A percentile compares a stretch with the other conserved stretches of the same genome.
phyloP scores from a whole-genome alignment of 1,140 invertebrate species.

The Pogonomyrmex californicus region DNA sequence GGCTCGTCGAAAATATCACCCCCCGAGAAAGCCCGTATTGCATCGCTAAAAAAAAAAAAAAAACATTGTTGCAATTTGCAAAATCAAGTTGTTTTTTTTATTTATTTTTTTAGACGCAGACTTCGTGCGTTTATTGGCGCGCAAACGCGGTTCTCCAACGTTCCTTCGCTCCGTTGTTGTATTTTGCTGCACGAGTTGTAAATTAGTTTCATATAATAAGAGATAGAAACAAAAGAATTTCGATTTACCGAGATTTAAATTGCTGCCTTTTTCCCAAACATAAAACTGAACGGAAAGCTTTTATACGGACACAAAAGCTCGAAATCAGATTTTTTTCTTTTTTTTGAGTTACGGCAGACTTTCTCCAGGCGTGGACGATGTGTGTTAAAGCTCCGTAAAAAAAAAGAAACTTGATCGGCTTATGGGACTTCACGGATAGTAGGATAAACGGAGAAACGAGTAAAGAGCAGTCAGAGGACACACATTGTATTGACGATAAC shows the following conservation, averaged over 20 bases:
- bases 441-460: constrained; percentile 48
- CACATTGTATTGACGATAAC: constrained; percentile 57
- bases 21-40: constrained; percentile 5
- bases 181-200: neutral
- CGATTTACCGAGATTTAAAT: constrained; percentile 7
- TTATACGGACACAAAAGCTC: constrained; percentile 42
- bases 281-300: constrained; percentile 9
- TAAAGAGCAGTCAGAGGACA: constrained; percentile 38
- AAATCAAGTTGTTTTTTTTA: neutral
- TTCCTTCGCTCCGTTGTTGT: too few relatives aligned
- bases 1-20: constrained; percentile 27
- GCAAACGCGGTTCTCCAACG: neutral
- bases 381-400: constrained; percentile 32
- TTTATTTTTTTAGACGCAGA: neutral
- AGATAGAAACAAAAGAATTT: neutral
- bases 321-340: constrained; percentile 25
- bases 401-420: constrained; percentile 46
- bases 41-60: constrained; percentile 4
- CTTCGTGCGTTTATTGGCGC: neutral
- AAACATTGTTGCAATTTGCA: constrained; percentile 8
- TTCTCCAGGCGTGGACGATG: neutral
- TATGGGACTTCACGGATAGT: constrained; percentile 48
- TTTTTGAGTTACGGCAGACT: neutral
- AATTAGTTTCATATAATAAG: constrained; percentile 17
- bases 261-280: neutral